These are phyloP conservation scores for Oncorhynchus gorbuscha DNA, from an alignment of 2,113 vertebrate species.

Conservation along the genomic window DNA sequence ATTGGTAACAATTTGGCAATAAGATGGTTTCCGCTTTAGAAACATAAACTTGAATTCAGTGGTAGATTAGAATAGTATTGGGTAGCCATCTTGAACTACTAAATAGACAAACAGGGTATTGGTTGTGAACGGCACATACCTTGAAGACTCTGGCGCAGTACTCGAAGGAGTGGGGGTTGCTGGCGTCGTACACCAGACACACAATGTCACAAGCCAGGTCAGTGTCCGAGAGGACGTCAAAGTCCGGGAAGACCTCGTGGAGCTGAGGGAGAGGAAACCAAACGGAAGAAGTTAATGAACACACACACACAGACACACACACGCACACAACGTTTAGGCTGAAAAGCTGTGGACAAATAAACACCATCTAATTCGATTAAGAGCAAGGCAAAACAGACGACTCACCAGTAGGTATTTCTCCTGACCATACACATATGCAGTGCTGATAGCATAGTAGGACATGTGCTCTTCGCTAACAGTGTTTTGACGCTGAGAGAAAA, in stretches of 20 bases:
- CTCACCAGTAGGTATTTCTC: constrained; percentile 98
- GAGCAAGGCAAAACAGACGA: not conserved
- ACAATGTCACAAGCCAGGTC: constrained; percentile 90
- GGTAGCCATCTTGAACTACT: no score
- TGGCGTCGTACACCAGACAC: constrained; percentile 92
- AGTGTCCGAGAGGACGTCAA: constrained; percentile 85
- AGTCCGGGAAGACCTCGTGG: constrained; percentile 87
- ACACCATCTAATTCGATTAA: not conserved
- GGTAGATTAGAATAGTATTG: no score
- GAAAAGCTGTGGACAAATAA: not conserved
- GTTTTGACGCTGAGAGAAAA: constrained; percentile 62
- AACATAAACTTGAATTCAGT: no score
- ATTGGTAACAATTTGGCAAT: no score
- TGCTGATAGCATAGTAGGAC: constrained; percentile 93
- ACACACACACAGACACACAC: not conserved
- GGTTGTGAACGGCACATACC: constrained; percentile 63
- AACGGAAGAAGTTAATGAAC: not conserved
- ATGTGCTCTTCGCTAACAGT: constrained; percentile 86
- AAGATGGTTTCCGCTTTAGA: no score
- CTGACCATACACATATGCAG: constrained; percentile 93
- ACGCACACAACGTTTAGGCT: not conserved
- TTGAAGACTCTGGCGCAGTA: constrained; percentile 95
- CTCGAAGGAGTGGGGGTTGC: constrained; percentile 92
- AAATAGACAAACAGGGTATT: no score
- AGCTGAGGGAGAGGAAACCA: constrained; percentile 69